A percentile compares a stretch with the other conserved stretches of the same genome.
Conservation (phyloP, 2,797 vertebrate species). For the Aulostomus chinensis region DNA sequence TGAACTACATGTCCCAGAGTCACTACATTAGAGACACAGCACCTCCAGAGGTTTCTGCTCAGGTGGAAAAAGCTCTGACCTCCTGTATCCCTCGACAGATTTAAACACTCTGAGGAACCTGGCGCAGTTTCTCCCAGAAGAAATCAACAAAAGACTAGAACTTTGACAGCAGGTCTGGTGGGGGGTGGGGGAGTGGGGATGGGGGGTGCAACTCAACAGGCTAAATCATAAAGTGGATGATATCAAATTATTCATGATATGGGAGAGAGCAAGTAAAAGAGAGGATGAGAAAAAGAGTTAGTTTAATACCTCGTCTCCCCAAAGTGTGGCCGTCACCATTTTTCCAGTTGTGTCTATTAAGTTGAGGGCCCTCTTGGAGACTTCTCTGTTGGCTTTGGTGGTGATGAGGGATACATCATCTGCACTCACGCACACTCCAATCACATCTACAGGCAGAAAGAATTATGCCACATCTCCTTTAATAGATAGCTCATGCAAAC, state of each 20-base stretch:
- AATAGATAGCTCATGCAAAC: background rate
- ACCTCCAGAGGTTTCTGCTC: background rate
- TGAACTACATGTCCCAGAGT: too few relatives aligned
- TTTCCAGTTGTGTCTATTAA: conserved; percentile 89
- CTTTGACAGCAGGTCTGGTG: too few relatives aligned
- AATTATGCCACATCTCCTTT: conserved; percentile 8
- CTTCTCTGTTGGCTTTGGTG: conserved; percentile 85
- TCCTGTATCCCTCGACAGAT: too few relatives aligned
- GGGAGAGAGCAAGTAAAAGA: background rate
- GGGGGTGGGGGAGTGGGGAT: too few relatives aligned
- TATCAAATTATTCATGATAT: too few relatives aligned
- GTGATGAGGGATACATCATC: conserved; percentile 85
- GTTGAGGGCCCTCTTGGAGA: conserved; percentile 87
- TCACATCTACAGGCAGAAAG: conserved; percentile 82
- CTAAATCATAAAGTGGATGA: too few relatives aligned
- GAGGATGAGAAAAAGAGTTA: conserved; percentile 7
- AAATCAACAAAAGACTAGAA: too few relatives aligned
- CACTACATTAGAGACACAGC: too few relatives aligned
- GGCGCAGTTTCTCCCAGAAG: too few relatives aligned
- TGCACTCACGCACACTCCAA: conserved; percentile 89
- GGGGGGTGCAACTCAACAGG: too few relatives aligned
- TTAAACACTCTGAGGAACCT: too few relatives aligned
- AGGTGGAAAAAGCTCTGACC: too few relatives aligned
- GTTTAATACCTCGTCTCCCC: conserved; percentile 88
- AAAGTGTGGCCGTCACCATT: conserved; percentile 85